Evolutionary conservation across 2,113 vertebrate species (phyloP), one percentile per base, ranked within the genome.

Genomic region (Nipponia nippon): DNA sequence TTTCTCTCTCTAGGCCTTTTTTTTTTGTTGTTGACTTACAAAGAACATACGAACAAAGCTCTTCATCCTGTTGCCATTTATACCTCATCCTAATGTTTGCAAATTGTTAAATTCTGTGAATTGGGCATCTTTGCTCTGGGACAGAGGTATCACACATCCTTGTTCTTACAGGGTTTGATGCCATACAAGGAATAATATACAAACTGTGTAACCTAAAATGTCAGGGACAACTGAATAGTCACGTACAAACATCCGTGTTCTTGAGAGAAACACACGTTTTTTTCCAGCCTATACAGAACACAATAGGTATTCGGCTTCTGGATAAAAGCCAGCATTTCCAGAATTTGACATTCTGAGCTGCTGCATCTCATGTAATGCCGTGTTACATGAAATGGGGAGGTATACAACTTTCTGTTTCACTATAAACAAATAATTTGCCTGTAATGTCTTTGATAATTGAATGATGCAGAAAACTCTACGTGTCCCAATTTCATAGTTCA

Each of bases 211-310:
- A 65, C 21, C 15, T 40, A 38, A 86, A 67, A 81, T 63, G 42
- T 75, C 59, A 78, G 55, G 38, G 58, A 11, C 42, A 49, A 25
- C 29, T 76, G 70, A 63, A 6, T 15, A 49, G 67, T 79, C 70
- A 34, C 0, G 2, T 46, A 38, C 25, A 49, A 36, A 72, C n/a
- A 49, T 76, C 47, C 0, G 0, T 75, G 7, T 91, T 82, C 53
- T 83, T 9, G 11, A 75, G 56, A 73, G 67, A 83, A 90, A 67
- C 16, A 2, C 25, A 6, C 11, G 0, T 21, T 25, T 79, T 88
- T 80, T 62, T 25, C 23, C 58, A 50, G 52, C 14, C 40, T 50
- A 1, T 91, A 62, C 65, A 59, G 44, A 94, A 16, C 70, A 89
- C 85, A 89, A 42, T 50, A 82, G 52, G 14, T 90, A 56, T 67